These are phyloP conservation scores for Odontocerum albicorne DNA, from an alignment of 2,888 invertebrate genomes.

Conservation along the genomic window DNA sequence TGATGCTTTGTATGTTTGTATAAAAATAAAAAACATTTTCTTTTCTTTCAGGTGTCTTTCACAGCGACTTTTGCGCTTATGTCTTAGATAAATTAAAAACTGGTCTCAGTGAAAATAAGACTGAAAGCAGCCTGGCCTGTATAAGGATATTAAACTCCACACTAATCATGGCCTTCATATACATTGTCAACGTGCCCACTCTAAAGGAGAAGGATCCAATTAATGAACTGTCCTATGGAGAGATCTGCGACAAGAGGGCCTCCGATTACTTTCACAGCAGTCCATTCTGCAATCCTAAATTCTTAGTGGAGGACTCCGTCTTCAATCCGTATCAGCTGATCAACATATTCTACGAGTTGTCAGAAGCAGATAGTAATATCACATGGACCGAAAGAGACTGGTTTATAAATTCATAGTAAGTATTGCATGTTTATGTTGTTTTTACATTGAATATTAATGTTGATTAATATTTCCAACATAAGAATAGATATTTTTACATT, in stretches of 20 bases:
- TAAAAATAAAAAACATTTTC: no score
- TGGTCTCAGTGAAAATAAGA: constrained; percentile 44
- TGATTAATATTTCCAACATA: no score
- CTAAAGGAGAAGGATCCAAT: constrained; percentile 25
- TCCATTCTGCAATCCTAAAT: constrained; percentile 58
- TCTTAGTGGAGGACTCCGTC: constrained; percentile 60
- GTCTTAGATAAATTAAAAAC: constrained; percentile 47
- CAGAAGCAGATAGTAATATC: constrained; percentile 60
- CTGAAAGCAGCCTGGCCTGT: constrained; percentile 47
- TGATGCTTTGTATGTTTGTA: background rate
- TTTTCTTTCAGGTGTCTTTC: constrained; percentile 50
- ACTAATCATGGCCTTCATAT: constrained; percentile 49
- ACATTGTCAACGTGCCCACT: constrained; percentile 50
- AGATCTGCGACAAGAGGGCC: constrained; percentile 18
- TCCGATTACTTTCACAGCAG: constrained; percentile 43
- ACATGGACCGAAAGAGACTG: constrained; percentile 75
- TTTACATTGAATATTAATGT: no score
- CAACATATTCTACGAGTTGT: constrained; percentile 62
- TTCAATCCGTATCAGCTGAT: constrained; percentile 59
- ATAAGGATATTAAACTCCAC: constrained; percentile 49
- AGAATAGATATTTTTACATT: no score
- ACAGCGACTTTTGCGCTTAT: constrained; percentile 46
- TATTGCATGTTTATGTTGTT: no score
- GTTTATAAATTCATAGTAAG: constrained; percentile 66
- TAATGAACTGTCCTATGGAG: constrained; percentile 17